Evolutionary conservation across 2,113 vertebrate species (phyloP), one percentile per base, ranked within the genome.

Genomic region (Ciconia stormi): DNA sequence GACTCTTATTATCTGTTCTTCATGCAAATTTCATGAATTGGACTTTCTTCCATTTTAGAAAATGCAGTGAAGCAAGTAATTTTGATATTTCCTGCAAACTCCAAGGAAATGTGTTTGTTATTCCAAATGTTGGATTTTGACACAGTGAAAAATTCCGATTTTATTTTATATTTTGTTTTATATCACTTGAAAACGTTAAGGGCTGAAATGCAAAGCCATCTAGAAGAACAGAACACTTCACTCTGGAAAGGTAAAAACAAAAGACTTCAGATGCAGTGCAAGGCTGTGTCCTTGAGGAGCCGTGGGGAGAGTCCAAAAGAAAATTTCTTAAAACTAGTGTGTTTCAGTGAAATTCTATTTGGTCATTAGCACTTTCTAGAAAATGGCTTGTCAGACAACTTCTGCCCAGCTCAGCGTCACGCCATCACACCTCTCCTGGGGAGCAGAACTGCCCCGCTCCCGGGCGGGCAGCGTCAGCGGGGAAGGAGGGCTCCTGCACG

Each of bases 191-290:
- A 82, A 82, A 59, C 2, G 0, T 42, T 4, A 71, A 47, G 59
- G 72, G 25, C 8, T 25, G 52, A 79, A 85, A n/a, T 8, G 3
- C 7, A 62, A 78, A 79, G 11, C 12, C 34, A 66, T n/a, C 52
- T 62, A 58, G 38, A 53, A 85, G 85, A 74, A 38, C 8, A 65
- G 16, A 77, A 21, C 46, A 30, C 9, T 72, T 71, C 40, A 30
- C 29, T 73, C 46, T 8, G 25, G 65, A 74, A 81, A 87, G 21
- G 58, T 20, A 52, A 55, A 71, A 63, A 4, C 13, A 46, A 46
- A 88, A 82, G 4, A 3, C 20, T 61, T 50, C 1, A 11, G 62
- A 58, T 2, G 2, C 0, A 0, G 27, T 20, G 29, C 30, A 76
- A 71, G n/a, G 9, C 71, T 52, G 7, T 50, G 25, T 38, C 47